phyloP scores from a whole-genome alignment of 1,140 invertebrate genomes.

The Drosophila mauritiana region DNA sequence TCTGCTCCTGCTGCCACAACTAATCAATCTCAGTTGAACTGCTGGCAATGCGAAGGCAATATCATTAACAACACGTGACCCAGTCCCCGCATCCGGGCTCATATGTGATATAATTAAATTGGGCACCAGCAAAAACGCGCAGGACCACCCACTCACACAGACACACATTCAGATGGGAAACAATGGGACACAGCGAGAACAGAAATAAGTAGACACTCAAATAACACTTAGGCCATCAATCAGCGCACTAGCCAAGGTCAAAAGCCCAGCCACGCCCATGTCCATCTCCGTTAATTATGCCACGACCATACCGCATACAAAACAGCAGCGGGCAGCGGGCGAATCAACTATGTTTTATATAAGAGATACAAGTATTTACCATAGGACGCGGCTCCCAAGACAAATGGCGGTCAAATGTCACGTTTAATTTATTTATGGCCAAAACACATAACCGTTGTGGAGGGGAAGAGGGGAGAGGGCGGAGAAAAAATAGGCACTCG shows the following conservation, averaged over 20 bases:
- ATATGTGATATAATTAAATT: slow-evolving; percentile 70
- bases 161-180: slow-evolving; percentile 4
- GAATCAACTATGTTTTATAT: slow-evolving; percentile 65
- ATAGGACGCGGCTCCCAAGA: slow-evolving; percentile 59
- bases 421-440: slow-evolving; percentile 80
- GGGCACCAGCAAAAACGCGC: slow-evolving; percentile 34
- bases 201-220: slow-evolving; percentile 72
- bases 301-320: slow-evolving; percentile 66
- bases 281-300: slow-evolving; percentile 66
- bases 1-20: slow-evolving; percentile 22
- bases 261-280: slow-evolving; percentile 32
- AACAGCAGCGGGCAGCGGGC: slow-evolving; percentile 28
- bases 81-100: slow-evolving; percentile 16
- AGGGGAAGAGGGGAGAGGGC: neutral
- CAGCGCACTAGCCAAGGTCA: slow-evolving; percentile 71
- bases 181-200: slow-evolving; percentile 30
- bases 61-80: slow-evolving; percentile 72
- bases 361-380: slow-evolving; percentile 70
- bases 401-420: slow-evolving; percentile 82
- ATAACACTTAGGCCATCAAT: slow-evolving; percentile 80
- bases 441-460: slow-evolving; percentile 19
- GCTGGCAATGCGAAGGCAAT: slow-evolving; percentile 48
- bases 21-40: slow-evolving; percentile 67
- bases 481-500: neutral
- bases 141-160: slow-evolving; percentile 8